phyloP scores from a whole-genome alignment of 2,113 vertebrate genomes.

The Spea multiplicata region DNA sequence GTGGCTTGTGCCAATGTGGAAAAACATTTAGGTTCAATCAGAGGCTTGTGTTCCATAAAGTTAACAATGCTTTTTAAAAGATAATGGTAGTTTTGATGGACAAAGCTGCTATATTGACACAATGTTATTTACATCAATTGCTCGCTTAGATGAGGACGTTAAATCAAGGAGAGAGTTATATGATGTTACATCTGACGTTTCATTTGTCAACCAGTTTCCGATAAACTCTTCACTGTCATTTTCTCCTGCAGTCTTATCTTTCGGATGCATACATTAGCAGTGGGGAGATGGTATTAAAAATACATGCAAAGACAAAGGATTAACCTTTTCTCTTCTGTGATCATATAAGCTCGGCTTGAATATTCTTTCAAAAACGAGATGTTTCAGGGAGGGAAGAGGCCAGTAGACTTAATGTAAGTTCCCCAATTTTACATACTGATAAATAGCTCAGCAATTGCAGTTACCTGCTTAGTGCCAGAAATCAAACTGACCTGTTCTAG shows the following conservation, averaged over 20 bases:
- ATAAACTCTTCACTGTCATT: constrained; percentile 5
- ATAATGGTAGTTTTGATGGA: constrained; percentile 18
- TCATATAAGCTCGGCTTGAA: too few species aligned
- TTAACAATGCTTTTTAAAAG: constrained; percentile 25
- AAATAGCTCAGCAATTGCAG: too few species aligned
- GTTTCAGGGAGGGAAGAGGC: too few species aligned
- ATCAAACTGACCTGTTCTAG: too few species aligned
- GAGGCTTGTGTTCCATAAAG: constrained; percentile 16
- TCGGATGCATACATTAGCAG: not conserved
- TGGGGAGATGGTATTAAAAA: not conserved
- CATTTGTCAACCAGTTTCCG: not conserved
- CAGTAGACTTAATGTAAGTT: too few species aligned
- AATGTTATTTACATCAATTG: constrained; percentile 18
- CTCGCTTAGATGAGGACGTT: constrained; percentile 6
- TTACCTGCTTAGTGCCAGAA: too few species aligned
- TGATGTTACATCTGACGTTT: constrained; percentile 19
- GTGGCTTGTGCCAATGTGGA: not conserved
- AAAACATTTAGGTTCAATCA: not conserved
- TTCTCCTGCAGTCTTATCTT: not conserved
- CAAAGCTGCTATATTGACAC: constrained; percentile 5
- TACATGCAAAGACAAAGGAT: not conserved
- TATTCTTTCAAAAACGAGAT: too few species aligned
- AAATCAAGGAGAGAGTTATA: constrained; percentile 16
- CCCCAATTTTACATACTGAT: too few species aligned
- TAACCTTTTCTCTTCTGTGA: not conserved